Conservation (phyloP, 2,888 invertebrate species). For the Timema cristinae region DNA sequence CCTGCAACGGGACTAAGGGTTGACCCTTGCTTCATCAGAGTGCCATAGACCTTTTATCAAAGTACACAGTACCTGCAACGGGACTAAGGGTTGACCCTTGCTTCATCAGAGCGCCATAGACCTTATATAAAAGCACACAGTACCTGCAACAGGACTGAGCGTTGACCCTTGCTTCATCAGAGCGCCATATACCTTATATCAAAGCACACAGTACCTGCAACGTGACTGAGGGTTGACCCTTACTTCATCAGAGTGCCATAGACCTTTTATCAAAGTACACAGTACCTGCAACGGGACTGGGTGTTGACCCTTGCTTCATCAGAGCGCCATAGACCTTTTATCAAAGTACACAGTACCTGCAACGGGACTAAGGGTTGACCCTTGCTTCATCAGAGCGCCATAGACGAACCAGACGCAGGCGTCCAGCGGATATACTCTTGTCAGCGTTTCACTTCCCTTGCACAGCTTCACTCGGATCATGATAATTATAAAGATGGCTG, state of each 20-base stretch:
- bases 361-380: conserved; percentile 72
- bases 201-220: conserved; percentile 35
- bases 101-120: conserved; percentile 81
- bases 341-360: conserved; percentile 16
- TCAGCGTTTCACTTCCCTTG: conserved; percentile 46
- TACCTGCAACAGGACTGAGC: conserved; percentile 58
- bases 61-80: conserved; percentile 38
- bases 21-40: conserved; percentile 82
- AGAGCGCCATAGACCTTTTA: conserved; percentile 75
- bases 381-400: conserved; percentile 83
- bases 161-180: conserved; percentile 83
- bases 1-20: conserved; percentile 62
- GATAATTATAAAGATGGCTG: conserved; percentile 69
- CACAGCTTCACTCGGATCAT: conserved; percentile 50
- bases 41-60: conserved; percentile 67
- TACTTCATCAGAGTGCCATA: conserved; percentile 86
- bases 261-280: conserved; percentile 44
- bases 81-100: conserved; percentile 82
- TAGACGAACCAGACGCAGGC: conserved; percentile 85
- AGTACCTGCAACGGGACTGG: conserved; percentile 57
- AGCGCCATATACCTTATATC: conserved; percentile 71
- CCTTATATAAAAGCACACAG: conserved; percentile 37
- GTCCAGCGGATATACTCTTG: conserved; percentile 53
- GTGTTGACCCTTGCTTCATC: conserved; percentile 79
- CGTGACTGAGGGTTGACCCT: conserved; percentile 75